Base-by-base conservation (phyloP, 2,113 vertebrate genomes). In the Poecilia latipinna region DNA sequence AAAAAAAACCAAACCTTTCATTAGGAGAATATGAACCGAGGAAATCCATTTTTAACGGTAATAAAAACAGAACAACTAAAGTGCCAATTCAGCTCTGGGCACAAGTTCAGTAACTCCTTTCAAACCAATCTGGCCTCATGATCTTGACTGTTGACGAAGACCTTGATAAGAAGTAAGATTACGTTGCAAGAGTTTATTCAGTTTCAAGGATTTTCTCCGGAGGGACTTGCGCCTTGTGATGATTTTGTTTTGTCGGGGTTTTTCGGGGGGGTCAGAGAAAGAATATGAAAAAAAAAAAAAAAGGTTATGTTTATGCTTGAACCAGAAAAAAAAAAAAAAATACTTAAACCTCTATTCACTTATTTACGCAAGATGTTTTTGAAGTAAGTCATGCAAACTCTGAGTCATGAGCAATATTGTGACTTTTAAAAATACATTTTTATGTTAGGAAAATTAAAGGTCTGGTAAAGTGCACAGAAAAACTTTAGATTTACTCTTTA, bases 1-100 rank as follows among this genome's bases (percentile, higher is more conserved):
- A 82, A 86, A 84, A 33, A 74, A 70, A 57, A 26, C 26, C 10
- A 70, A 66, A 88, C 74, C 79, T 74, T 91, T 90, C 83, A 79
- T 61, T 15, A 65, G 51, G n/a, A 60, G 73, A 89, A 89, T 88
- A 83, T 3, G 39, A 77, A 83, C 82, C 63, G 44, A 35, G 75
- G 35, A 82, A 85, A 91, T 86, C 62, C 0, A 70, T 79, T 84
- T 68, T 76, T 39, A 64, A 72, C 1, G 32, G 74, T 67, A 32
- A 78, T 78, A 71, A 83, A 79, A 79, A 78, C 26, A 35, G 66
- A 68, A 82, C 35, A 80, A 60, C 54, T 63, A 70, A 74, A 72
- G 61, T 35, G 66, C 26, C 48, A 68, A 35, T 77, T 85, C 70
- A 80, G 79, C 65, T 73, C 75, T 28, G 65, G 61, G 11, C 65